phyloP scores from a whole-genome alignment of 2,797 vertebrate species.

The Sebastiscus tertius region DNA sequence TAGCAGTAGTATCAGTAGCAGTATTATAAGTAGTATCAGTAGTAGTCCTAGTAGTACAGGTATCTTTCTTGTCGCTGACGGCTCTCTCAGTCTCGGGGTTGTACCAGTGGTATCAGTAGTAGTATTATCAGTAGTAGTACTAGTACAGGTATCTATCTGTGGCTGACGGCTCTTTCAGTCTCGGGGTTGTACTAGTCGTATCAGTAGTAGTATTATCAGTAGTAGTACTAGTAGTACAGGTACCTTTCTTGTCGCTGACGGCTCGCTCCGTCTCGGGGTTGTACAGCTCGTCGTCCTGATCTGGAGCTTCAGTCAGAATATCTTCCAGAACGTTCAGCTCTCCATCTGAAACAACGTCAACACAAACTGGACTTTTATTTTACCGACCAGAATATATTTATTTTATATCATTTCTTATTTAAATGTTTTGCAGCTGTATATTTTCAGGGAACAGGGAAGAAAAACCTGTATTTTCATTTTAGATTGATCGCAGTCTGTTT shows the following conservation, averaged over 20 bases:
- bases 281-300: constrained; percentile 97
- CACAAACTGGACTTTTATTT: too few relatives aligned
- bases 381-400: too few relatives aligned
- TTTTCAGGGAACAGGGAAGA: too few relatives aligned
- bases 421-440: too few relatives aligned
- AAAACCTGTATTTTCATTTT: too few relatives aligned
- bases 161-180: neutral
- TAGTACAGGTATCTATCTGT: neutral
- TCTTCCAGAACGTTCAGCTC: constrained; percentile 97
- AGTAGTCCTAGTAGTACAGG: too few relatives aligned
- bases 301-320: constrained; percentile 96
- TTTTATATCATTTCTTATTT: too few relatives aligned
- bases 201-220: neutral
- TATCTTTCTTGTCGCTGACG: too few relatives aligned
- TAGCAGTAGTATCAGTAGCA: too few relatives aligned
- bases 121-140: neutral
- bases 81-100: too few relatives aligned
- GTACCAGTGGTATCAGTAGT: neutral
- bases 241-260: constrained; percentile 94
- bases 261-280: constrained; percentile 95
- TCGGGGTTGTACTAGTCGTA: neutral
- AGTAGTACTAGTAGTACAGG: neutral
- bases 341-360: constrained; percentile 83
- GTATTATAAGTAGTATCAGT: too few relatives aligned
- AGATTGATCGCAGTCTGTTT: too few relatives aligned